Evolutionary conservation across 2,113 vertebrate genomes (phyloP).

Genomic region (Myotis yumanensis): DNA sequence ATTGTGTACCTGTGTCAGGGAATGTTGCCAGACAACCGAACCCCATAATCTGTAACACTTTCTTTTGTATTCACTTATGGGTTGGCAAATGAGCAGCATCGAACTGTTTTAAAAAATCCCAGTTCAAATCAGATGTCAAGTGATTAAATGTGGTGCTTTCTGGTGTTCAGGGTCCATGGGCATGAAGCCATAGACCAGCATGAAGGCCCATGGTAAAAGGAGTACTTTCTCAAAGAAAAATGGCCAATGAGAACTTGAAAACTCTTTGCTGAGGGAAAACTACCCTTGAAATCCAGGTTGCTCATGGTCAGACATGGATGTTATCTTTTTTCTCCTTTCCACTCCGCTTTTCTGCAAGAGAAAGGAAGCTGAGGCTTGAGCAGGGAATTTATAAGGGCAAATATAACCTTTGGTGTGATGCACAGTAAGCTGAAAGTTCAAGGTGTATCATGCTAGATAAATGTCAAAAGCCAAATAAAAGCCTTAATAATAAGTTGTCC

Average conservation of each 20-base stretch:
- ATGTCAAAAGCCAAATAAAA: slow-evolving; percentile 79
- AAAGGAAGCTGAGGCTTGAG: slow-evolving; percentile 56
- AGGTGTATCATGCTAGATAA: slow-evolving; percentile 80
- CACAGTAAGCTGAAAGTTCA: slow-evolving; percentile 77
- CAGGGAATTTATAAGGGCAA: slow-evolving; percentile 75
- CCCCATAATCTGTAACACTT: not conserved
- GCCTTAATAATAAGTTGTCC: slow-evolving; percentile 69
- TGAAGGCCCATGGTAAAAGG: not conserved
- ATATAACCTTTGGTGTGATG: slow-evolving; percentile 80
- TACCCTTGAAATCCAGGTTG: not conserved
- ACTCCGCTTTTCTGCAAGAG: slow-evolving; percentile 36
- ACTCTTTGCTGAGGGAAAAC: not conserved
- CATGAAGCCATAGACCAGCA: not conserved
- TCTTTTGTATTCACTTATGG: not conserved
- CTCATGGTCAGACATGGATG: not conserved
- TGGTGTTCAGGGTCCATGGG: not conserved
- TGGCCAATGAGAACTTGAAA: not conserved
- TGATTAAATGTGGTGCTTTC: not conserved
- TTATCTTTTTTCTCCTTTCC: slow-evolving; percentile 44
- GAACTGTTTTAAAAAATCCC: not conserved
- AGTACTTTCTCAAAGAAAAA: not conserved
- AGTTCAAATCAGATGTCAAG: not conserved
- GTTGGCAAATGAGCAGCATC: not conserved
- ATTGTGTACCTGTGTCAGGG: not conserved
- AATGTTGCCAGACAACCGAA: not conserved